These are phyloP conservation scores for Nycticebus coucang DNA, from an alignment of 2,113 vertebrate genomes.

Conservation along the genomic window DNA sequence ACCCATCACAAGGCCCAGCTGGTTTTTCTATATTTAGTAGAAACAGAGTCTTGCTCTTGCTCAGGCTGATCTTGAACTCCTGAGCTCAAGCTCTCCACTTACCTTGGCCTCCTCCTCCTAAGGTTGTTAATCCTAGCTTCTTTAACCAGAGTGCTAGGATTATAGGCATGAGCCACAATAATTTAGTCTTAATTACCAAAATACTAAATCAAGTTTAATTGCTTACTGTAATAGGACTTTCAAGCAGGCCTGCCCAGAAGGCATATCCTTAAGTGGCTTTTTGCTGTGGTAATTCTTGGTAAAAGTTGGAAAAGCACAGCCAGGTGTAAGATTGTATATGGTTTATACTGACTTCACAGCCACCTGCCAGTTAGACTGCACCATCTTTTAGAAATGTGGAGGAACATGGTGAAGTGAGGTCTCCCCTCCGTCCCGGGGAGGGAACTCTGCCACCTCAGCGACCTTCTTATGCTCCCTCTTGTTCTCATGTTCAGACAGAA, in stretches of 20 bases:
- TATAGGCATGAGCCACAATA: not conserved
- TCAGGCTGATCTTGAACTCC: no score
- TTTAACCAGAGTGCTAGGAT: no score
- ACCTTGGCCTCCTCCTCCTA: no score
- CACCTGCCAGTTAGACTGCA: not conserved
- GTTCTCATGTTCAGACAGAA: slow-evolving; percentile 16
- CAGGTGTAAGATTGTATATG: not conserved
- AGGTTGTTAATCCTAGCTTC: no score
- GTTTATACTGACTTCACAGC: not conserved
- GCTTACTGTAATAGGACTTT: not conserved
- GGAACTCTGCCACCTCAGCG: not conserved
- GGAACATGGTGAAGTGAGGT: not conserved
- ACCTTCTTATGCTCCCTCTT: not conserved
- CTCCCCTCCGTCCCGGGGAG: not conserved
- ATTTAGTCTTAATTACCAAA: not conserved
- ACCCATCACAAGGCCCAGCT: no score
- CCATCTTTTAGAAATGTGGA: not conserved
- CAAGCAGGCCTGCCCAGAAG: not conserved
- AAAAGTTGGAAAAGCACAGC: not conserved
- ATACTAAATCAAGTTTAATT: not conserved
- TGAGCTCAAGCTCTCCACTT: no score
- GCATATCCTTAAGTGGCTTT: not conserved
- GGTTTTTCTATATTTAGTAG: no score
- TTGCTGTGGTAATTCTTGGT: not conserved
- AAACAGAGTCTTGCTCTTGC: no score